A percentile compares a stretch with the other conserved stretches of the same genome.
Conservation (phyloP, 2,797 vertebrate species). For the Enteromius viviparus region DNA sequence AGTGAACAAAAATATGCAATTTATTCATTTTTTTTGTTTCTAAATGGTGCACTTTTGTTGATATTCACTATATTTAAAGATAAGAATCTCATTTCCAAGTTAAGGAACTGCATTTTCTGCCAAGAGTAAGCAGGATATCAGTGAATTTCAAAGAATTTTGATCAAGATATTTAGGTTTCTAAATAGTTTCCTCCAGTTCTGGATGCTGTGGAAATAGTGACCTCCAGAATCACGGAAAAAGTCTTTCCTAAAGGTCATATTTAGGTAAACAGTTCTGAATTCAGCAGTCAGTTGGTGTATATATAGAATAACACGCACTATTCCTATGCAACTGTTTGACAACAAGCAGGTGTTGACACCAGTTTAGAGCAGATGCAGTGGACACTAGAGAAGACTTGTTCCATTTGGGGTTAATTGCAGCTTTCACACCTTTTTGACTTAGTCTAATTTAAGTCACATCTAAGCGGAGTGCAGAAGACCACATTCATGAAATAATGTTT, state of each 20-base stretch:
- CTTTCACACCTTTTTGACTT: not conserved
- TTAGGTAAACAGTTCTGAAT: not conserved
- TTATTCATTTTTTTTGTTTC: not conserved
- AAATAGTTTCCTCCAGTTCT: not conserved
- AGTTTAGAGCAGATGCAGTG: not conserved
- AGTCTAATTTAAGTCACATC: not conserved
- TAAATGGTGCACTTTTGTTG: not conserved
- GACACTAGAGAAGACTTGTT: not conserved
- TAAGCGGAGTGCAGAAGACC: not conserved
- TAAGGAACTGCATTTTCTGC: not conserved
- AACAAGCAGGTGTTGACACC: not conserved
- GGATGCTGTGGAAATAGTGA: not conserved
- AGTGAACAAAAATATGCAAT: not conserved
- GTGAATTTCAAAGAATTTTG: not conserved
- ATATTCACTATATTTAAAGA: not conserved
- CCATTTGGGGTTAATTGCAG: not conserved
- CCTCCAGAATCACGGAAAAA: not conserved
- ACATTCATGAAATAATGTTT: not conserved
- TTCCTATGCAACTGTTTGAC: not conserved
- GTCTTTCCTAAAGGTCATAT: not conserved
- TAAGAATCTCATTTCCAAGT: not conserved
- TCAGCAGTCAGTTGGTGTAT: not conserved
- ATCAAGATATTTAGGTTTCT: not conserved
- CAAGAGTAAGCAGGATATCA: not conserved
- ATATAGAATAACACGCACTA: not conserved